Percentiles rank a stretch among this genome's conserved stretches.
Evolutionary conservation across 1,140 invertebrate species (phyloP).

Genomic region (Eufriesea mexicana): DNA sequence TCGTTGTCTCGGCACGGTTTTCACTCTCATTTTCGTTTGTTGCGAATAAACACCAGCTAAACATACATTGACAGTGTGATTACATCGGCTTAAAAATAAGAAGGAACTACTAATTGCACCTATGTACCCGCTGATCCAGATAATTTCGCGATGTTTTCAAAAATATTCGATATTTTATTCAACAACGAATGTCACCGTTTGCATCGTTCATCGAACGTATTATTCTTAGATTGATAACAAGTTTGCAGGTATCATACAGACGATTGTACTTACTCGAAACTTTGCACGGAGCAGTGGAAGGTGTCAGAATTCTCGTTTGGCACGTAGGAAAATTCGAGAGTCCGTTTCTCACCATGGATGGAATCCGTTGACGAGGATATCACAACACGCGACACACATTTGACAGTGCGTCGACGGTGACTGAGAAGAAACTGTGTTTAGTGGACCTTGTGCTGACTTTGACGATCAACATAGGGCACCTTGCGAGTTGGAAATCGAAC

Average conservation of each 20-base stretch:
- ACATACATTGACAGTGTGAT: background rate
- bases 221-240: no score
- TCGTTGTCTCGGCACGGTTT: slow-evolving; percentile 68
- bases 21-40: slow-evolving; percentile 69
- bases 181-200: no score
- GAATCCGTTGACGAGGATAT: background rate
- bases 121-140: background rate
- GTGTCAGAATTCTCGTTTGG: background rate
- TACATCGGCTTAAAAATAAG: background rate
- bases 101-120: background rate
- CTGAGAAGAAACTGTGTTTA: slow-evolving; percentile 49
- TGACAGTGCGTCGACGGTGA: slow-evolving; percentile 39
- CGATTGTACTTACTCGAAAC: background rate
- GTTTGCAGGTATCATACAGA: no score
- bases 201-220: no score
- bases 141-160: background rate
- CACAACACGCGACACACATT: background rate
- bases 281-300: no score
- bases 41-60: background rate
- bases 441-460: slow-evolving; percentile 58
- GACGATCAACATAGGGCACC: slow-evolving; percentile 42
- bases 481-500: slow-evolving; percentile 61
- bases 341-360: background rate
- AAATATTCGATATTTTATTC: no score
- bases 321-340: background rate